Evolutionary conservation across 2,797 vertebrate species (phyloP).

Genomic region (Alfaro cultratus): DNA sequence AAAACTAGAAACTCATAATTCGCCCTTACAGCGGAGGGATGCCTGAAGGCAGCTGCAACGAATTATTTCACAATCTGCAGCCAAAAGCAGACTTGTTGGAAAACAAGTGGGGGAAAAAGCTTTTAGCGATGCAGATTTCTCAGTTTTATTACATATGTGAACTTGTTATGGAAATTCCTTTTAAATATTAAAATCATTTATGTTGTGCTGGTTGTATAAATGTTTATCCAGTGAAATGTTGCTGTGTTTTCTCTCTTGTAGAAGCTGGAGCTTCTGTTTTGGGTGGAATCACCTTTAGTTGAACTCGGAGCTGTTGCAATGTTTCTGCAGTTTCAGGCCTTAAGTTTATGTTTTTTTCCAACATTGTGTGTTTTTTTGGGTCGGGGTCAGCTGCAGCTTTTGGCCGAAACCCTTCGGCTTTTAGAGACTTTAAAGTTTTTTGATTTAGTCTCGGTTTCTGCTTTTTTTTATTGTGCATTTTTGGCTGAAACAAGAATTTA

Average conservation of each 20-base stretch:
- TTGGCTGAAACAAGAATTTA: background rate
- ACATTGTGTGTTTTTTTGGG: background rate
- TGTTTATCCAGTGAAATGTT: conserved; percentile 16
- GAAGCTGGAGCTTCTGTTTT: background rate
- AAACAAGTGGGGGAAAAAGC: conserved; percentile 11
- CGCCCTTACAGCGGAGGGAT: background rate
- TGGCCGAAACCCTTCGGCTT: background rate
- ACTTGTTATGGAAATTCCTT: background rate
- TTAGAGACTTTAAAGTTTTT: background rate
- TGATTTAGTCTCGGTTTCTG: background rate
- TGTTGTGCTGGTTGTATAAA: conserved; percentile 1
- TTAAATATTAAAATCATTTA: background rate
- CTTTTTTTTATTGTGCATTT: background rate
- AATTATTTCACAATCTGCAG: conserved; percentile 5
- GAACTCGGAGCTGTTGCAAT: background rate
- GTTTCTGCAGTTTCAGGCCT: conserved; percentile 33
- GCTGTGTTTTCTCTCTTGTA: background rate
- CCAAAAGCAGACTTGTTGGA: conserved; percentile 7
- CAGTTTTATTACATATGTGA: background rate
- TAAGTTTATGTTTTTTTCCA: conserved; percentile 33
- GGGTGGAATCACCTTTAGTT: background rate
- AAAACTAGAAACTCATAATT: conserved; percentile 15
- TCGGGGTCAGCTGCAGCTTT: background rate
- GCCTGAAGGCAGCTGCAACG: background rate
- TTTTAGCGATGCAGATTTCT: conserved; percentile 1